Evolutionary conservation across 2,113 vertebrate species (phyloP).

Genomic region (Oryzias celebensis): DNA sequence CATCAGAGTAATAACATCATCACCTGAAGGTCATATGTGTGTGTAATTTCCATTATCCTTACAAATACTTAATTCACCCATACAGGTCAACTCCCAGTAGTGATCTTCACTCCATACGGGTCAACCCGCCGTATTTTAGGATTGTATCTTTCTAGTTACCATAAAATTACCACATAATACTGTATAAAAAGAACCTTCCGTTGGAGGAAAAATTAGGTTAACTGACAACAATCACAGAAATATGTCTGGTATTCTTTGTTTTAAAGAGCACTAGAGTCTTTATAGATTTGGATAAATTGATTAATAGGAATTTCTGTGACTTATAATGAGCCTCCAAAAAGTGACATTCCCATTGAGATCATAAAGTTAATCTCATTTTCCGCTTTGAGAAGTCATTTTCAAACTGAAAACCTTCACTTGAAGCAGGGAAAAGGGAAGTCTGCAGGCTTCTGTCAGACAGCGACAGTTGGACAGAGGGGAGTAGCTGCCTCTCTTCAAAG

Average conservation of each 20-base stretch:
- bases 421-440: background rate
- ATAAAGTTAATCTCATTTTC: conserved; percentile 7
- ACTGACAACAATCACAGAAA: conserved; percentile 20
- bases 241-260: conserved; percentile 5
- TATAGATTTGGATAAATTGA: background rate
- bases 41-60: too few species aligned
- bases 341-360: too few species aligned
- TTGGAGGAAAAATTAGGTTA: conserved; percentile 9
- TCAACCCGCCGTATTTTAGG: conserved; percentile 34
- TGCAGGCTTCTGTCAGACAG: background rate
- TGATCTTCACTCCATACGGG: too few species aligned
- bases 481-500: too few species aligned
- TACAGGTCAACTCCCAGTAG: too few species aligned
- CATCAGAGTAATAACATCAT: too few species aligned
- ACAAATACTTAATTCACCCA: too few species aligned
- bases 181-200: conserved; percentile 18
- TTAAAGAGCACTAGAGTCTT: background rate
- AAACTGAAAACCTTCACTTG: background rate
- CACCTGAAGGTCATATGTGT: too few species aligned
- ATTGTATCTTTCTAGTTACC: conserved; percentile 42
- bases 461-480: too few species aligned
- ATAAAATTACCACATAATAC: conserved; percentile 66
- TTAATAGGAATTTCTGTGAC: conserved; percentile 1
- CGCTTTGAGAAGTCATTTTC: background rate
- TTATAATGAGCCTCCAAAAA: background rate